Percentiles rank a stretch among this genome's conserved stretches.
These are phyloP conservation scores for Eristalinus aeneus DNA, from an alignment of 2,888 invertebrate genomes.

Conservation along the genomic window DNA sequence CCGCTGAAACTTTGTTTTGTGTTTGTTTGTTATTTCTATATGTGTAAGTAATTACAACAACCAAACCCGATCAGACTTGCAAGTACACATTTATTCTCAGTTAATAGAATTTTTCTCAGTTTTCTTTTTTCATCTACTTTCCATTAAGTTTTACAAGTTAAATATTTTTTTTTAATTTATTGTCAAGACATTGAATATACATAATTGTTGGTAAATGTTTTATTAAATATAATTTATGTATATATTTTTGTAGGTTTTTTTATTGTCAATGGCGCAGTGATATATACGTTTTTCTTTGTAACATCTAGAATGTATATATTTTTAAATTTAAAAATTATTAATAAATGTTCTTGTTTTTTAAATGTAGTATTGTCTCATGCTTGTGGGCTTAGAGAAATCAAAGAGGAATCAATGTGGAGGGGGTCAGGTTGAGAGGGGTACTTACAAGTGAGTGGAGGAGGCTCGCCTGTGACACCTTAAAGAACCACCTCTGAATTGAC, in stretches of 20 bases:
- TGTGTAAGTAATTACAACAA: slow-evolving; percentile 49
- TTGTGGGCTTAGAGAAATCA: background rate
- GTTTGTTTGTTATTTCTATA: background rate
- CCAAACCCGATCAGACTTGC: slow-evolving; percentile 53
- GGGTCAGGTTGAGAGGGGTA: no score
- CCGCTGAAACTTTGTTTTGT: background rate
- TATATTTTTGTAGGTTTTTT: slow-evolving; percentile 2
- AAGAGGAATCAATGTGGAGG: background rate
- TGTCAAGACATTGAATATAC: slow-evolving; percentile 54
- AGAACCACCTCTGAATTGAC: no score
- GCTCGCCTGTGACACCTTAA: background rate
- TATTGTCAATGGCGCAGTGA: slow-evolving; percentile 68
- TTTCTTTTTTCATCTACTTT: background rate
- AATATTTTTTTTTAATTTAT: slow-evolving; percentile 16
- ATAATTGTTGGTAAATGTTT: slow-evolving; percentile 35
- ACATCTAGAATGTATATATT: slow-evolving; percentile 20
- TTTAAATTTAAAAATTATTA: slow-evolving; percentile 14
- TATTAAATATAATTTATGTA: slow-evolving; percentile 6
- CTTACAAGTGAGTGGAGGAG: background rate
- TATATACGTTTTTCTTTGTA: slow-evolving; percentile 32
- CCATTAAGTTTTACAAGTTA: slow-evolving; percentile 17
- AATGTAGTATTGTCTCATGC: slow-evolving; percentile 38
- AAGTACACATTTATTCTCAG: slow-evolving; percentile 28
- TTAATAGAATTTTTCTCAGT: background rate
- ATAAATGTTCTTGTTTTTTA: slow-evolving; percentile 3